Evolutionary conservation across 2,888 invertebrate species (phyloP).

Genomic region (Hybos culiciformis): DNA sequence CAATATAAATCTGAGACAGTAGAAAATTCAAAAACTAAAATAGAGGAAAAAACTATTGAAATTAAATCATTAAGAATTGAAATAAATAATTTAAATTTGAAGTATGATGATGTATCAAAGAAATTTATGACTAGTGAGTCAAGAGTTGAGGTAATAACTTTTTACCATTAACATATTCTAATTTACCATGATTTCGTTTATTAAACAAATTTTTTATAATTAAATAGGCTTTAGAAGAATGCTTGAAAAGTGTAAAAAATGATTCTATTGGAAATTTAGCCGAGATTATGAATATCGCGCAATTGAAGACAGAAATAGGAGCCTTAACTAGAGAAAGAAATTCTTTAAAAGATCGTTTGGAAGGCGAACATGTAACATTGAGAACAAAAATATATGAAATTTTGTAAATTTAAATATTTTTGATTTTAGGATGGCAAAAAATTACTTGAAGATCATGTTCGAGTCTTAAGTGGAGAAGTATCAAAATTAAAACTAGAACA

Average conservation of each 20-base stretch:
- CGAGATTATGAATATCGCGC: constrained; percentile 42
- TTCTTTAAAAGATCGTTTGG: constrained; percentile 34
- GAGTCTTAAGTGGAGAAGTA: constrained; percentile 38
- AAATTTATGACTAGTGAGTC: constrained; percentile 29
- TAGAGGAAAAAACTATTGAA: constrained; percentile 30
- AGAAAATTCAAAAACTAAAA: constrained; percentile 24
- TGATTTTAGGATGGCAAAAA: constrained; percentile 31
- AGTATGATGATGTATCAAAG: constrained; percentile 25
- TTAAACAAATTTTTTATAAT: not conserved
- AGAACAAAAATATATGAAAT: not conserved
- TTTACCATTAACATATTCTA: not conserved
- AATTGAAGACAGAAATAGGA: constrained; percentile 44
- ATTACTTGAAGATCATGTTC: constrained; percentile 34
- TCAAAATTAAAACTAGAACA: constrained; percentile 42
- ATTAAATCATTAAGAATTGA: constrained; percentile 28
- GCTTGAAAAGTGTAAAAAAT: constrained; percentile 34
- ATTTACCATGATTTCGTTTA: not conserved
- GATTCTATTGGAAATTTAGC: constrained; percentile 34
- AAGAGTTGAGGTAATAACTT: constrained; percentile 25
- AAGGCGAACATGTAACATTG: constrained; percentile 29
- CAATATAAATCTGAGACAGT: constrained; percentile 32
- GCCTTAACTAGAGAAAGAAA: constrained; percentile 42
- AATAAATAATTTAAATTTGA: constrained; percentile 23
- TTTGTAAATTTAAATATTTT: not conserved
- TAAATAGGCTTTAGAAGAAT: constrained; percentile 35